phyloP scores from a whole-genome alignment of 2,888 invertebrate genomes.

The Volucella inflata region DNA sequence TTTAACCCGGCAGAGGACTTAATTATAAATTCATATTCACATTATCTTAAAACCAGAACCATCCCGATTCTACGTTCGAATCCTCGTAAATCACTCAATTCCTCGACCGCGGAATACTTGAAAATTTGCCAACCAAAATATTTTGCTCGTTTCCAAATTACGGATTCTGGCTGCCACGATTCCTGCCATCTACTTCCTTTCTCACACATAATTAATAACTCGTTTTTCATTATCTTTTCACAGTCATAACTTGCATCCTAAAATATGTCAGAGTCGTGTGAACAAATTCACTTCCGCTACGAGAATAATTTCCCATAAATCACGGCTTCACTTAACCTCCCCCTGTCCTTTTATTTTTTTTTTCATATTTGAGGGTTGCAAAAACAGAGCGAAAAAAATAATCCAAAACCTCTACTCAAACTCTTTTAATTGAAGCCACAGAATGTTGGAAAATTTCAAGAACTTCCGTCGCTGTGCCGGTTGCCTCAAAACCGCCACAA shows the following conservation, averaged over 20 bases:
- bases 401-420: slow-evolving; percentile 7
- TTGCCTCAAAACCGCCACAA: slow-evolving; percentile 30
- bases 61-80: too few relatives aligned
- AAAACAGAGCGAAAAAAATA: slow-evolving; percentile 18
- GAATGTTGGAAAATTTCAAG: slow-evolving; percentile 72
- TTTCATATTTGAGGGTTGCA: neutral
- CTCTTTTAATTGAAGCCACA: slow-evolving; percentile 72
- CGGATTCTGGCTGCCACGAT: too few relatives aligned
- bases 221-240: slow-evolving; percentile 52
- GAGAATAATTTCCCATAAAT: slow-evolving; percentile 72
- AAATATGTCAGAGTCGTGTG: slow-evolving; percentile 66
- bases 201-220: slow-evolving; percentile 67
- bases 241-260: slow-evolving; percentile 52
- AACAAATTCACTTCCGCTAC: slow-evolving; percentile 74
- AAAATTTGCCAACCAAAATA: slow-evolving; percentile 33
- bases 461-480: slow-evolving; percentile 50
- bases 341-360: neutral
- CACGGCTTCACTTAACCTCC: slow-evolving; percentile 52
- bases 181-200: slow-evolving; percentile 49
- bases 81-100: too few relatives aligned
- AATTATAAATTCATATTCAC: too few relatives aligned
- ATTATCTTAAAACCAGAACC: too few relatives aligned
- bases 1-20: too few relatives aligned
- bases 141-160: neutral
- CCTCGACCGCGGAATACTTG: neutral